phyloP scores from a whole-genome alignment of 1,140 invertebrate species.

The Pygmarrhopalites habei region DNA sequence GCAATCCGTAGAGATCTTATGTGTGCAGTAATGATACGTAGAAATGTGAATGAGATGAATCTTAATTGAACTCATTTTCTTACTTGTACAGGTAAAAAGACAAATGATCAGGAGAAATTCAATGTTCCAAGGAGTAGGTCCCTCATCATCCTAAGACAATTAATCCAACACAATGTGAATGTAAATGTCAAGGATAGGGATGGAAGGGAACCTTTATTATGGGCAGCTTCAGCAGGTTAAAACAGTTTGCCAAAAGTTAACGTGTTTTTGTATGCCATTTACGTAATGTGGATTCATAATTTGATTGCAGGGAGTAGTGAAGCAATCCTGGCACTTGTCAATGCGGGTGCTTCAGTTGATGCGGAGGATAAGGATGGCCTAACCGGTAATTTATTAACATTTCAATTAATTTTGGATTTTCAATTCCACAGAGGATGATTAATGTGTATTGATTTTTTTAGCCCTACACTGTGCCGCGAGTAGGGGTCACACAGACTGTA shows the following conservation, averaged over 20 bases:
- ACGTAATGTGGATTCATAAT: too few relatives aligned
- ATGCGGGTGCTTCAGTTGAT: constrained; percentile 71
- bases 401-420: too few relatives aligned
- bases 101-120: neutral
- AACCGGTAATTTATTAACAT: too few relatives aligned
- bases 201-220: constrained; percentile 83
- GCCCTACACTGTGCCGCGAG: constrained; percentile 94
- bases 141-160: constrained; percentile 71
- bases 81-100: too few relatives aligned
- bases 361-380: constrained; percentile 65
- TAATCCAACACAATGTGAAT: constrained; percentile 68
- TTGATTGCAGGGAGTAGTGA: constrained; percentile 63
- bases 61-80: too few relatives aligned
- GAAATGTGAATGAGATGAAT: too few relatives aligned
- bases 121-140: neutral
- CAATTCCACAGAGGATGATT: too few relatives aligned
- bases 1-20: too few relatives aligned
- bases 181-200: constrained; percentile 83
- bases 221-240: constrained; percentile 95
- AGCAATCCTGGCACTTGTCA: constrained; percentile 75
- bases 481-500: constrained; percentile 83
- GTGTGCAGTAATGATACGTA: too few relatives aligned
- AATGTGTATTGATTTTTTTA: too few relatives aligned
- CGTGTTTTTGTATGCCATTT: too few relatives aligned
- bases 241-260: too few relatives aligned